Percentiles rank a stretch among this genome's conserved stretches.
Conservation (phyloP, 2,888 invertebrate species). For the Cheilosia urbana region DNA sequence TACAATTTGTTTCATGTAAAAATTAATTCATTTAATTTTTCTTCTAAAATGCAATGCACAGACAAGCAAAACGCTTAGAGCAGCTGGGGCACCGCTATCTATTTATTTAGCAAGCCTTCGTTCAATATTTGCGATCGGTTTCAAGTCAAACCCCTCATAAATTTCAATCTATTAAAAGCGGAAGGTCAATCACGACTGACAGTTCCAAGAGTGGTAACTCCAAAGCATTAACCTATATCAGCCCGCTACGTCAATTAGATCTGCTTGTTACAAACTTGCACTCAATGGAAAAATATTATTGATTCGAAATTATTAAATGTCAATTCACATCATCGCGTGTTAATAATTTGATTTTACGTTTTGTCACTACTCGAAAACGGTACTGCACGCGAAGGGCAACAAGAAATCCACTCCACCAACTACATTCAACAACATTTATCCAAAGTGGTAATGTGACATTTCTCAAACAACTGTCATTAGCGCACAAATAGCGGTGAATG, state of each 20-base stretch:
- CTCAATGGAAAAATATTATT: slow-evolving; percentile 16
- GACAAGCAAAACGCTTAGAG: background rate
- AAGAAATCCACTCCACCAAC: slow-evolving; percentile 42
- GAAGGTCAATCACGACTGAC: background rate
- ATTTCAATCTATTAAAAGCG: no score
- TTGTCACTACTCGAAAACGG: slow-evolving; percentile 57
- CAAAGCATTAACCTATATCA: background rate
- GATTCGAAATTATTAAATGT: slow-evolving; percentile 37
- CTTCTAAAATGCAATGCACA: background rate
- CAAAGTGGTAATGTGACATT: slow-evolving; percentile 56
- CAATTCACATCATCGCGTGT: slow-evolving; percentile 33
- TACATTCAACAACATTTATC: slow-evolving; percentile 29
- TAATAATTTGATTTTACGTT: slow-evolving; percentile 24
- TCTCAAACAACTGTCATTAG: slow-evolving; percentile 59
- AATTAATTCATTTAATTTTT: no score
- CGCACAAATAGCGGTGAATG: slow-evolving; percentile 43
- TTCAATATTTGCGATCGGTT: no score
- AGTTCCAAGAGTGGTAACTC: background rate
- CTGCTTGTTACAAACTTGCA: background rate
- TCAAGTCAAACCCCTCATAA: no score
- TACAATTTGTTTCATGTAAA: no score
- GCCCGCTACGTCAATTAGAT: slow-evolving; percentile 2
- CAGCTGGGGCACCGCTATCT: background rate
- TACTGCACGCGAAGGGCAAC: slow-evolving; percentile 45
- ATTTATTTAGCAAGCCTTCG: background rate